phyloP scores from a whole-genome alignment of 2,888 invertebrate species.

The Hydriomena furcata region DNA sequence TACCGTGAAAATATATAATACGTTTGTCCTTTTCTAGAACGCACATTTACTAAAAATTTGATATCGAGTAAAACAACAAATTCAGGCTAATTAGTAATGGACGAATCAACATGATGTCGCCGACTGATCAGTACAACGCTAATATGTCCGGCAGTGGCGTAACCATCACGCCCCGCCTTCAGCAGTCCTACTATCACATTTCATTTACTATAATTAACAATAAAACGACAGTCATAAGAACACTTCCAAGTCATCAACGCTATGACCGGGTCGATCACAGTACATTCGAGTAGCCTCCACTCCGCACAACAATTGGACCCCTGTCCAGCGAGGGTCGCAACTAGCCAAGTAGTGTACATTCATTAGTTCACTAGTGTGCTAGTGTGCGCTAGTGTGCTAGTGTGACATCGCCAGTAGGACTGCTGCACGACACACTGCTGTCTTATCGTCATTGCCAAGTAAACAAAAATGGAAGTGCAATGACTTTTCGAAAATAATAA shows the following conservation, averaged over 20 bases:
- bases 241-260: conserved; percentile 49
- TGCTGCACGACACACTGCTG: conserved; percentile 58
- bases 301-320: conserved; percentile 32
- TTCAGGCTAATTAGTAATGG: conserved; percentile 21
- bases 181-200: conserved; percentile 75
- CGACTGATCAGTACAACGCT: conserved; percentile 38
- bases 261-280: conserved; percentile 41
- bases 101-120: conserved; percentile 42
- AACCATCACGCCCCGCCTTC: conserved; percentile 44
- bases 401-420: conserved; percentile 55
- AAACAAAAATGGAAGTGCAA: conserved; percentile 64
- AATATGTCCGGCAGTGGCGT: conserved; percentile 39
- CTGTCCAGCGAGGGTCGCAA: conserved; percentile 52
- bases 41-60: conserved; percentile 44
- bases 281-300: conserved; percentile 37
- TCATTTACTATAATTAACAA: conserved; percentile 59
- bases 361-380: too few species aligned
- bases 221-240: conserved; percentile 73
- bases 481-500: conserved; percentile 57
- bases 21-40: conserved; percentile 56
- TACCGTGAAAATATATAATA: conserved; percentile 44
- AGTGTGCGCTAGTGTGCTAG: too few species aligned
- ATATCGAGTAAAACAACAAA: conserved; percentile 28
- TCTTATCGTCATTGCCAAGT: conserved; percentile 52
- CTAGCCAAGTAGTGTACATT: conserved; percentile 15